A percentile compares a stretch with the other conserved stretches of the same genome.
Evolutionary conservation across 2,113 vertebrate species (phyloP).

Genomic region (Anarhynchus alexandrinus): DNA sequence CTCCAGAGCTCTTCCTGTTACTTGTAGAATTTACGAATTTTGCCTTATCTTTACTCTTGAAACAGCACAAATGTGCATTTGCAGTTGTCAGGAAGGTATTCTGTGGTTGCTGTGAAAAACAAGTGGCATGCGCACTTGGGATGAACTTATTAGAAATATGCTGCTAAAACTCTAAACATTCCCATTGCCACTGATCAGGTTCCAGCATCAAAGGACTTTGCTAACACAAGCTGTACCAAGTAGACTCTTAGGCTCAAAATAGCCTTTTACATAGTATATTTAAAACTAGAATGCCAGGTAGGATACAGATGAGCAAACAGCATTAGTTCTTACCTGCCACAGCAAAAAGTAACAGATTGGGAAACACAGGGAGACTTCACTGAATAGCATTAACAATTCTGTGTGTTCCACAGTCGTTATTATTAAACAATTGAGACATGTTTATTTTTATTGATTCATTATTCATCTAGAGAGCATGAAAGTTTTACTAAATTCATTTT

Average conservation of each 20-base stretch:
- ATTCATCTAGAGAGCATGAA: not conserved
- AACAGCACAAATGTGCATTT: not conserved
- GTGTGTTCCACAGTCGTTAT: not conserved
- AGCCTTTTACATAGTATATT: not conserved
- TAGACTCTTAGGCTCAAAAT: not conserved
- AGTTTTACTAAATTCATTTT: not conserved
- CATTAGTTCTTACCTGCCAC: not conserved
- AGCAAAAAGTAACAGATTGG: not conserved
- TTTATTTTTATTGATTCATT: not conserved
- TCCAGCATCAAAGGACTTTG: not conserved
- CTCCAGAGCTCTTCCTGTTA: not conserved
- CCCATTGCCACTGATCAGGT: not conserved
- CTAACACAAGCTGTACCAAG: not conserved
- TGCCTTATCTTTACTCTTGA: not conserved
- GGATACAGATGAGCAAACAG: not conserved
- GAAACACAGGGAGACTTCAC: not conserved
- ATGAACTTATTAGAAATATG: not conserved
- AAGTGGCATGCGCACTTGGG: fast-evolving
- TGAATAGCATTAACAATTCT: not conserved
- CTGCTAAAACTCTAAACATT: not conserved
- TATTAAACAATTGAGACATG: not conserved
- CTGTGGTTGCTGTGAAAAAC: not conserved
- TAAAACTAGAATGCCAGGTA: not conserved
- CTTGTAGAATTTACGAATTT: not conserved
- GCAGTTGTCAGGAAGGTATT: not conserved